Evolutionary conservation across 2,113 vertebrate species (phyloP).

Genomic region (Oncorhynchus clarkii): DNA sequence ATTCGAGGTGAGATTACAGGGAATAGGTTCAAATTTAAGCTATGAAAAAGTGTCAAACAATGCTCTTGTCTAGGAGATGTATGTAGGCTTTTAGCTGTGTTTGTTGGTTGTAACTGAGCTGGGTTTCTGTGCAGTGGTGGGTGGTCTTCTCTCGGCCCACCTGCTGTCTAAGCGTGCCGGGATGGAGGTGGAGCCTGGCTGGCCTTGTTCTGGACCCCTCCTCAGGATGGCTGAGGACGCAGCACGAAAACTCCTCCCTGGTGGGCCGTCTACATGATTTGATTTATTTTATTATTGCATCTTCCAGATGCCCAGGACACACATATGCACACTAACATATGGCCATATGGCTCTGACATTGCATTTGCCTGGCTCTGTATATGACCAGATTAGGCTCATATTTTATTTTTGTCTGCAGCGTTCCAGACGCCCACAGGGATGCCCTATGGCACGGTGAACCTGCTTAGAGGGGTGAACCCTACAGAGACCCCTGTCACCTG

Average conservation of each 20-base stretch:
- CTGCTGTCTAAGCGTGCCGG: constrained; percentile 86
- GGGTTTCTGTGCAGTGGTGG: constrained; percentile 80
- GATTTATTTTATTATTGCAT: neutral
- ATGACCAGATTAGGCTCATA: no score
- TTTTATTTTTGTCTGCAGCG: constrained; percentile 64
- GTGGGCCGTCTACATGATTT: constrained; percentile 58
- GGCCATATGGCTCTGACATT: no score
- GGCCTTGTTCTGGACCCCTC: constrained; percentile 95
- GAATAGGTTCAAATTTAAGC: no score
- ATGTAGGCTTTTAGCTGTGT: neutral
- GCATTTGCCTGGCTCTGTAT: no score
- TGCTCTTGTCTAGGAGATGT: neutral
- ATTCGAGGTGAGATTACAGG: constrained; percentile 83
- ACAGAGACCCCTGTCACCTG: constrained; percentile 94
- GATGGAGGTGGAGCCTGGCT: constrained; percentile 84
- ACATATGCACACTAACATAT: no score
- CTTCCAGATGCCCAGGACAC: neutral
- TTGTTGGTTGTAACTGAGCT: neutral
- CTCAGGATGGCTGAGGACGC: constrained; percentile 93
- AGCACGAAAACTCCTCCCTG: constrained; percentile 91
- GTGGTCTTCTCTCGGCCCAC: constrained; percentile 94
- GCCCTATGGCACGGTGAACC: constrained; percentile 96
- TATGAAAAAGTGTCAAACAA: no score
- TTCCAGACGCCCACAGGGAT: constrained; percentile 95
- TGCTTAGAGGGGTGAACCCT: constrained; percentile 87